Evolutionary conservation across 2,888 invertebrate genomes (phyloP).

Genomic region (Leptogaster cylindrica): DNA sequence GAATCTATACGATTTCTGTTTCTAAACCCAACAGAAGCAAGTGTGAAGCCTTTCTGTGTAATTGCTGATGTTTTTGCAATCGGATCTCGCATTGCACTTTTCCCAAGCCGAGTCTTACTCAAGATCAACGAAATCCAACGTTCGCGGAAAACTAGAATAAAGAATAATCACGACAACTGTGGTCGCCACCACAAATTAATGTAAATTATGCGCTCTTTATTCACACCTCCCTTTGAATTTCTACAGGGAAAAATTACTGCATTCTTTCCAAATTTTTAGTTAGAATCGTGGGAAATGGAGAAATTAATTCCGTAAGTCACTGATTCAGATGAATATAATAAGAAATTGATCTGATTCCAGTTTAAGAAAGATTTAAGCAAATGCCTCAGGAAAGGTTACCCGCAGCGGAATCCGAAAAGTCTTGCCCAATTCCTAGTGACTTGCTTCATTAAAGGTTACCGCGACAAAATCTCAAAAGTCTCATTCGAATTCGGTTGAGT

Average conservation of each 20-base stretch:
- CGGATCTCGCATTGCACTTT: constrained; percentile 18
- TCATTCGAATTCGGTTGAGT: too few species aligned
- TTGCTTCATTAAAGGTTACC: too few species aligned
- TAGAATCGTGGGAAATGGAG: constrained; percentile 24
- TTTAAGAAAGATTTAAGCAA: too few species aligned
- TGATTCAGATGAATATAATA: too few species aligned
- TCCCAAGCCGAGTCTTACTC: constrained; percentile 9
- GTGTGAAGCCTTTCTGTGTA: constrained; percentile 15
- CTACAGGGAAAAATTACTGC: constrained; percentile 14
- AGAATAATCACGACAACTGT: constrained; percentile 9
- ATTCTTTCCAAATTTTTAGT: constrained; percentile 28
- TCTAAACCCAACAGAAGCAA: not conserved
- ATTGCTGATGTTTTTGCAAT: constrained; percentile 23
- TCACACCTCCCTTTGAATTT: constrained; percentile 29
- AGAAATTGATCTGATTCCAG: too few species aligned
- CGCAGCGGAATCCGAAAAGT: too few species aligned
- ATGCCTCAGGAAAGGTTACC: too few species aligned
- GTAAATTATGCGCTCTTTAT: constrained; percentile 25
- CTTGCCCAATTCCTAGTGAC: too few species aligned
- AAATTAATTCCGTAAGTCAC: too few species aligned
- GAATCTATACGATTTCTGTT: constrained; percentile 18
- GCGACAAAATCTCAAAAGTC: too few species aligned
- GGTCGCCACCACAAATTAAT: constrained; percentile 6
- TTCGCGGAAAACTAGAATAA: constrained; percentile 11
- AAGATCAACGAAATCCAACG: constrained; percentile 29